phyloP scores from a whole-genome alignment of 1,140 invertebrate genomes.

The Zaprionus davidi region DNA sequence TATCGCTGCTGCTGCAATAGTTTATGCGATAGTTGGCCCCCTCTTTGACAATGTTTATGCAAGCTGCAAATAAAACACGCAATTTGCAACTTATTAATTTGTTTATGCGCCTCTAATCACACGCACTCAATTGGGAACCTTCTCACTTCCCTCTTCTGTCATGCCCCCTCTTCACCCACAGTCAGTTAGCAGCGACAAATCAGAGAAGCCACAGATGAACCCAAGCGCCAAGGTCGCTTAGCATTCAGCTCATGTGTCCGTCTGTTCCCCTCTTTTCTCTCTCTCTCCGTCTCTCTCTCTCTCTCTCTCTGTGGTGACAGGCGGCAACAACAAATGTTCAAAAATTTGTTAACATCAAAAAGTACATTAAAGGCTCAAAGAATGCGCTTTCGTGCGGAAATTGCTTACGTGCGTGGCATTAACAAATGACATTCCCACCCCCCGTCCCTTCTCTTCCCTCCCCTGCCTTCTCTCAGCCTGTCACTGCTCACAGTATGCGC shows the following conservation, averaged over 20 bases:
- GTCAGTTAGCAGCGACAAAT: conserved; percentile 9
- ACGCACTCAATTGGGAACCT: conserved; percentile 49
- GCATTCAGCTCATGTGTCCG: conserved; percentile 62
- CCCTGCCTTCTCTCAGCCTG: too few species aligned
- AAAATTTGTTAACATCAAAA: conserved; percentile 83
- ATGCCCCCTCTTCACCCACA: neutral
- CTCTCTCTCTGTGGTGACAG: conserved; percentile 34
- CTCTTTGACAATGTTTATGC: too few species aligned
- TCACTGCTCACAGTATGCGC: neutral
- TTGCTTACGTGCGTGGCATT: conserved; percentile 82
- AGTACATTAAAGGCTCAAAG: conserved; percentile 82
- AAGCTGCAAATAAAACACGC: neutral
- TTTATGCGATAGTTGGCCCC: neutral
- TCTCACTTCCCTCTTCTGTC: neutral
- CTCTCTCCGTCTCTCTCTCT: neutral
- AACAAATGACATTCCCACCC: conserved; percentile 62
- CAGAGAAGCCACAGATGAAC: conserved; percentile 50
- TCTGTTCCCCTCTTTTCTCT: neutral
- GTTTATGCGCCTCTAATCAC: conserved; percentile 73
- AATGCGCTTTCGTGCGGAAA: conserved; percentile 82
- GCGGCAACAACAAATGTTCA: conserved; percentile 77
- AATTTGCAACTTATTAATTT: conserved; percentile 61
- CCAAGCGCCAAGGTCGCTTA: conserved; percentile 37
- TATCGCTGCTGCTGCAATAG: neutral
- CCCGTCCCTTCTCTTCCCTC: too few species aligned